Evolutionary conservation across 2,888 invertebrate genomes (phyloP).

Genomic region (Seira musarum): DNA sequence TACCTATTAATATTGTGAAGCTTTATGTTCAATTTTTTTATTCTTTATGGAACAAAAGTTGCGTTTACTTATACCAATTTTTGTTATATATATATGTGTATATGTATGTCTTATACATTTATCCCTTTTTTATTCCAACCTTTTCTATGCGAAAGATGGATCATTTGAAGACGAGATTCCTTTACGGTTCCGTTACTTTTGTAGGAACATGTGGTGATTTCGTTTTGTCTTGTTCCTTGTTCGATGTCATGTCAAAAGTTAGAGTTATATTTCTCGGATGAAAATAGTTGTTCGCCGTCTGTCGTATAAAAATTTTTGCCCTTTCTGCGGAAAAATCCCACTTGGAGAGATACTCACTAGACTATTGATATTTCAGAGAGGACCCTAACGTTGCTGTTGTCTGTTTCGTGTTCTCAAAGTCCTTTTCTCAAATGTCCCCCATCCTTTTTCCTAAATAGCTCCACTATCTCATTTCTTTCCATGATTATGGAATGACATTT

Average conservation of each 20-base stretch:
- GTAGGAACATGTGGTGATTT: neutral
- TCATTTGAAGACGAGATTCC: neutral
- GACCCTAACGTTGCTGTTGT: neutral
- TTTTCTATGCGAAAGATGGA: no score
- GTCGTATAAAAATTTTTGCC: no score
- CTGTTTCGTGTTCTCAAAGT: neutral
- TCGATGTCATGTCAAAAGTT: neutral
- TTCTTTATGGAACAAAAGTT: no score
- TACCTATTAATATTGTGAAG: no score
- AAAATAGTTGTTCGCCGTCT: no score
- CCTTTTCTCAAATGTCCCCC: no score
- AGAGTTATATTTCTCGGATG: neutral
- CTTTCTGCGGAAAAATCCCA: neutral
- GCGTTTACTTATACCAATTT: no score
- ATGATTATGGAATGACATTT: constrained; percentile 6
- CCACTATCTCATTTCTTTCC: no score
- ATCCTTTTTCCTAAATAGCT: neutral
- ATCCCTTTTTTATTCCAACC: no score
- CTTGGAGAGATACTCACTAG: neutral
- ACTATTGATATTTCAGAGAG: neutral
- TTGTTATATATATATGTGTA: no score
- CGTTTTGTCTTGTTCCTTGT: neutral
- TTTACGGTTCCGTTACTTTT: neutral
- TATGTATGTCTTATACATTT: no score
- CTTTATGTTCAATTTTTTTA: no score